phyloP scores from a whole-genome alignment of 2,888 invertebrate genomes.

The Drosophila emarginata region DNA sequence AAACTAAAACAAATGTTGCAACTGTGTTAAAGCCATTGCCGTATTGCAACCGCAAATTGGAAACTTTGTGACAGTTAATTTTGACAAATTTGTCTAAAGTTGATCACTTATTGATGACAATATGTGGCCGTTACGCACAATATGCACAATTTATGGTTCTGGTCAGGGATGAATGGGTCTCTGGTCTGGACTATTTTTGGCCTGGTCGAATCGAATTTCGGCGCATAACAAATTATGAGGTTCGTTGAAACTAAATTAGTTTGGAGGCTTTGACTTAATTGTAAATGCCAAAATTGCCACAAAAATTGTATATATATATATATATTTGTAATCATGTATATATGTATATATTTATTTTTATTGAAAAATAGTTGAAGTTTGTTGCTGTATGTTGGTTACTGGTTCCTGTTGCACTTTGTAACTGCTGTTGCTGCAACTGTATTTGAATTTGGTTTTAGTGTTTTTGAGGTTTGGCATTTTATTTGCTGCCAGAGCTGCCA shows the following conservation, averaged over 20 bases:
- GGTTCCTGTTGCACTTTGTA: conserved; percentile 7
- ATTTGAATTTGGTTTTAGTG: conserved; percentile 50
- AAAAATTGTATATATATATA: conserved; percentile 12
- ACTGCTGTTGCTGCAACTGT: conserved; percentile 33
- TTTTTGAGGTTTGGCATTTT: conserved; percentile 49
- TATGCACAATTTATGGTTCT: conserved; percentile 36
- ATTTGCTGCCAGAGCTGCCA: conserved; percentile 48
- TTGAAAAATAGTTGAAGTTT: conserved; percentile 46
- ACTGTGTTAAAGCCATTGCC: not conserved
- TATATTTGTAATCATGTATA: not conserved
- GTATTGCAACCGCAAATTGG: conserved; percentile 51
- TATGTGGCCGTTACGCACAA: conserved; percentile 25
- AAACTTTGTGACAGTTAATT: conserved; percentile 66
- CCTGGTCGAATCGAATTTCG: conserved; percentile 59
- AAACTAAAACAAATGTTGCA: conserved; percentile 6
- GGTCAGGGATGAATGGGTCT: not conserved
- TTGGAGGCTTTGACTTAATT: conserved; percentile 51
- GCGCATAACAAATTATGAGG: conserved; percentile 73
- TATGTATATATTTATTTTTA: conserved; percentile 20
- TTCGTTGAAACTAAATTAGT: conserved; percentile 58
- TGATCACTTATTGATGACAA: conserved; percentile 70
- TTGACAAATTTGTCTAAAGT: conserved; percentile 68
- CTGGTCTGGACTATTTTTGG: conserved; percentile 22
- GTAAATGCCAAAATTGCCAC: conserved; percentile 41
- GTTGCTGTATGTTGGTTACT: conserved; percentile 7